Percentiles rank a stretch among this genome's conserved stretches.
These are phyloP conservation scores for Caenorhabditis zanzibari DNA, from an alignment of 2,888 invertebrate genomes.

Conservation along the genomic window DNA sequence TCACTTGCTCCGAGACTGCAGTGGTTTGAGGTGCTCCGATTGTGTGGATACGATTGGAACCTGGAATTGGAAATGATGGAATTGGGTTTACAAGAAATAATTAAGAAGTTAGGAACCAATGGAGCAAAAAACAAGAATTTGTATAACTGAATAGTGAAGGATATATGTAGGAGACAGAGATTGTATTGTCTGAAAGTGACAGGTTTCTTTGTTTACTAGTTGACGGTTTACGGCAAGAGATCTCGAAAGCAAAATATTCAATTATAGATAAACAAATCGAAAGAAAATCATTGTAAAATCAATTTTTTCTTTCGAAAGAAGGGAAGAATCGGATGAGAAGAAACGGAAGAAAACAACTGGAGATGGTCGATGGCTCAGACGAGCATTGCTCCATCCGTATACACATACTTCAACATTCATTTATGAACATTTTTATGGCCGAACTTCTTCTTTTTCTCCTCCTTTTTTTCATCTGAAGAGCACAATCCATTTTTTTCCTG, in stretches of 20 bases:
- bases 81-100: neutral
- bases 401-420: slow-evolving; percentile 54
- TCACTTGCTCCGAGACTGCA: slow-evolving; percentile 34
- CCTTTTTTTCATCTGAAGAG: slow-evolving; percentile 39
- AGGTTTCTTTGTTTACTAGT: slow-evolving; percentile 18
- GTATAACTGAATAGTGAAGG: slow-evolving; percentile 14
- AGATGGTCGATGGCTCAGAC: neutral
- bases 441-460: slow-evolving; percentile 40
- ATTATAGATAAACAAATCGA: no score
- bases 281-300: no score
- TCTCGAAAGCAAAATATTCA: no score
- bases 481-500: slow-evolving; percentile 42
- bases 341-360: slow-evolving; percentile 35
- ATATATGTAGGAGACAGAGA: neutral
- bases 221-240: no score
- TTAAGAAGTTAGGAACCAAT: neutral
- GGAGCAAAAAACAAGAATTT: neutral
- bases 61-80: slow-evolving; percentile 44
- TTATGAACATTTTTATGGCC: slow-evolving; percentile 60
- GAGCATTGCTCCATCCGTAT: neutral
- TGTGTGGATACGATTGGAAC: slow-evolving; percentile 68
- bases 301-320: no score
- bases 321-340: neutral
- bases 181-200: slow-evolving; percentile 28
- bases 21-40: slow-evolving; percentile 66